Conservation (phyloP, 2,888 invertebrate species). For the Crematogaster levior region DNA sequence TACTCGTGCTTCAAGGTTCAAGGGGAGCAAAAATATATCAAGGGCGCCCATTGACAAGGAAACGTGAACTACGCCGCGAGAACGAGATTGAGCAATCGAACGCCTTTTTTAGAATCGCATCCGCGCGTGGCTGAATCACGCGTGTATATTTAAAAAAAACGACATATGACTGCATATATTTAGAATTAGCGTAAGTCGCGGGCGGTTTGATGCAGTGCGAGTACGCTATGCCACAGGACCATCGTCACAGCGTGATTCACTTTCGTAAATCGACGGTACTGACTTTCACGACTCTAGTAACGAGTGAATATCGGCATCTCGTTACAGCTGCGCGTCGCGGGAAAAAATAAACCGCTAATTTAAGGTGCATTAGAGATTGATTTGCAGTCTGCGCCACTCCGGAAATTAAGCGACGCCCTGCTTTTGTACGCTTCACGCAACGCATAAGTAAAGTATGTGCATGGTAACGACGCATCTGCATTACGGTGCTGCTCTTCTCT, state of each 20-base stretch:
- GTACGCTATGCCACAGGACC: not conserved
- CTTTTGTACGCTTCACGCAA: constrained; percentile 12
- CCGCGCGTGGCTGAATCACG: constrained; percentile 36
- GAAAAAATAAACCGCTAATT: constrained; percentile 23
- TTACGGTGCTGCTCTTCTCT: constrained; percentile 14
- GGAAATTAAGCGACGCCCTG: constrained; percentile 40
- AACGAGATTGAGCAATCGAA: constrained; percentile 36
- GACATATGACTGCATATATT: constrained; percentile 31
- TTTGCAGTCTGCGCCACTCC: constrained; percentile 17
- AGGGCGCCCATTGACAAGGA: constrained; percentile 25
- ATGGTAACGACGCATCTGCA: constrained; percentile 26
- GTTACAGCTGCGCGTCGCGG: not conserved
- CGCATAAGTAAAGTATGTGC: constrained; percentile 14
- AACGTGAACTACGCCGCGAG: constrained; percentile 21
- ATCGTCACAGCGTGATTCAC: constrained; percentile 17
- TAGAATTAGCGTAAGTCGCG: constrained; percentile 27
- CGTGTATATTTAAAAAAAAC: constrained; percentile 40
- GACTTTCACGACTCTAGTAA: constrained; percentile 19
- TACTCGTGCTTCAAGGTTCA: constrained; percentile 12
- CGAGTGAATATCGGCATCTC: constrained; percentile 3
- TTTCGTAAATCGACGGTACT: constrained; percentile 37
- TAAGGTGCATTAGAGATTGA: constrained; percentile 19
- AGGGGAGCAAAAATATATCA: constrained; percentile 47
- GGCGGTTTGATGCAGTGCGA: not conserved
- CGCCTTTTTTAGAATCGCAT: constrained; percentile 47